Base-by-base conservation (phyloP, 2,888 invertebrate genomes). In the Drosophila meridionalis region DNA sequence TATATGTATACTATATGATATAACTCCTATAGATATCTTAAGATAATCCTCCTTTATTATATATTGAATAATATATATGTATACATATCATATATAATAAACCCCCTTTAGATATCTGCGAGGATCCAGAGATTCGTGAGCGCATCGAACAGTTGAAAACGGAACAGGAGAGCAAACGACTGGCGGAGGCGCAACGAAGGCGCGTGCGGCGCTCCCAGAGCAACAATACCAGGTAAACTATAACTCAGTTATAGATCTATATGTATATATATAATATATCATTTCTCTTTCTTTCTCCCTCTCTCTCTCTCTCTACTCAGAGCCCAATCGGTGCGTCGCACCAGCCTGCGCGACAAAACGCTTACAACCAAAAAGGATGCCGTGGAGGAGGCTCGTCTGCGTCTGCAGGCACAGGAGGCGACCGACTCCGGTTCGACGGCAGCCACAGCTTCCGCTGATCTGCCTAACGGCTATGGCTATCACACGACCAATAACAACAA, bases 351-450 rank as follows among this genome's bases (percentile, higher is more conserved):
- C 28, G 99, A 99, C 93, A 98, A 98, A 94, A 97, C 97, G 78
- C 94, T 98, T 82, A 97, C 98, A 63, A 97, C 98, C 45, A 97
- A 98, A 93, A 97, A 98, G 83, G 99, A 99, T 93, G 98, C 98
- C 30, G 96, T 97, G 48, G 98, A 99, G 92, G 99, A 99, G 93
- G 98, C 98, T 30, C 94, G 97, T 71, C 93, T 96, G 48, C 94
- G 96, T 89, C 92, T 96, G 86, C 95, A 95, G 92, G 95, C 95
- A 65, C 95, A 95, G 91, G 94, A 95, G 93, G 94, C 91, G 52
- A 92, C 92, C 67, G 92, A 87, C n/a, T 48, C 86, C 14, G 87
- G 78, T 69, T 84, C 78, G 34, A 67, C 76, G 12, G 52, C 78
- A 48, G 69, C 64, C 36, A 59, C 69, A 7, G 78, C 50, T 50